phyloP scores from a whole-genome alignment of 1,140 invertebrate genomes.

The Holcopasites calliopsidis region DNA sequence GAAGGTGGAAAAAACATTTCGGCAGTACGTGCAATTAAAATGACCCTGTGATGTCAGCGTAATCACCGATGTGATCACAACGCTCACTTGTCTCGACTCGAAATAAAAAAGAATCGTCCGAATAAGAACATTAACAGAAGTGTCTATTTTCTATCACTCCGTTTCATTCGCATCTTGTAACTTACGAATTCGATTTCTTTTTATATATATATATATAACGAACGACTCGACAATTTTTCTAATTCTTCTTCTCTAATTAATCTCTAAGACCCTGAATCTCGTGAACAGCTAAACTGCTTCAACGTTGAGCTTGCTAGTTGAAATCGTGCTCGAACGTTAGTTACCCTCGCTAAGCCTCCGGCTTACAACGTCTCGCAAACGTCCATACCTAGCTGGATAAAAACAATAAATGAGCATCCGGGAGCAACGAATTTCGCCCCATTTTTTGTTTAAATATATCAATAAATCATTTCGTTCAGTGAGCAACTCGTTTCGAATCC shows the following conservation, averaged over 20 bases:
- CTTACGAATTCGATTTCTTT: not conserved
- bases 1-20: constrained; percentile 60
- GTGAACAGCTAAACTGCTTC: constrained; percentile 38
- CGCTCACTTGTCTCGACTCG: too few species aligned
- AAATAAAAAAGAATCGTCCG: constrained; percentile 13
- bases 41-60: not conserved
- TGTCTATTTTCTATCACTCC: not conserved
- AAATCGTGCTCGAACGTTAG: constrained; percentile 37
- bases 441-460: not conserved
- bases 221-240: constrained; percentile 34
- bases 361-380: constrained; percentile 8
- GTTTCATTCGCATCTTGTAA: not conserved
- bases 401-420: constrained; percentile 54
- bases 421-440: constrained; percentile 44
- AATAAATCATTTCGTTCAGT: constrained; percentile 20
- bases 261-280: constrained; percentile 50
- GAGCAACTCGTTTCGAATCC: constrained; percentile 48
- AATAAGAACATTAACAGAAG: too few species aligned
- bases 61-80: not conserved
- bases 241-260: constrained; percentile 38
- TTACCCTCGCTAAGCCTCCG: constrained; percentile 29
- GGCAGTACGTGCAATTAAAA: constrained; percentile 15
- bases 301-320: constrained; percentile 41
- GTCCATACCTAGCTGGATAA: constrained; percentile 22
- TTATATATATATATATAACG: not conserved